These are phyloP conservation scores for Galemys pyrenaicus DNA, from an alignment of 2,113 vertebrate species.

Conservation along the genomic window DNA sequence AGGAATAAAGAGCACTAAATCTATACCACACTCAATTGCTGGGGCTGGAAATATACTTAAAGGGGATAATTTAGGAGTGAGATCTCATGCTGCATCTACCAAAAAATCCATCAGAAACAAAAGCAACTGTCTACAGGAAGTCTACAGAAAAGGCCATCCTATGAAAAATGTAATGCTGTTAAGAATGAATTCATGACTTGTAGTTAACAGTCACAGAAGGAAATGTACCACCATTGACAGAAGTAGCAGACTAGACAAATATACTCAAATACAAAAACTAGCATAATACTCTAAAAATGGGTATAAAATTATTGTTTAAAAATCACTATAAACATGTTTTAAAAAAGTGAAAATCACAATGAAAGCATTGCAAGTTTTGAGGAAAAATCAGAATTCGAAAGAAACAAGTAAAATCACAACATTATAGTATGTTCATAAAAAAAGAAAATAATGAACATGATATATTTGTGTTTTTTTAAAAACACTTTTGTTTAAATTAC, in stretches of 20 bases:
- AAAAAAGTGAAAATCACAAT: background rate
- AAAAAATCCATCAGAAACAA: background rate
- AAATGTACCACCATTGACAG: background rate
- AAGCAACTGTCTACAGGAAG: background rate
- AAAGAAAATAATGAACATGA: background rate
- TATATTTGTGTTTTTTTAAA: background rate
- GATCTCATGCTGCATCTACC: background rate
- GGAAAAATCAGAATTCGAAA: background rate
- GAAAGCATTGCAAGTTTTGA: background rate
- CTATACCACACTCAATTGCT: background rate
- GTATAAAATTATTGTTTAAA: background rate
- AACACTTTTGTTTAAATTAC: too few relatives aligned
- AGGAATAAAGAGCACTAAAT: background rate
- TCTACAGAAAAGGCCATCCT: background rate
- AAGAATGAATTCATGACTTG: background rate
- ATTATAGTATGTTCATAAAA: background rate
- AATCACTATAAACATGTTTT: background rate
- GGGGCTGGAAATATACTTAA: background rate
- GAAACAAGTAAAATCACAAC: background rate
- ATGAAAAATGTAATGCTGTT: background rate
- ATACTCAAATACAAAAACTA: background rate
- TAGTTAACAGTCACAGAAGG: background rate
- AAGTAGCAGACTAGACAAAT: background rate
- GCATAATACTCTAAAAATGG: background rate
- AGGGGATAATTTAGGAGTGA: background rate